A percentile compares a stretch with the other conserved stretches of the same genome.
These are phyloP conservation scores for Campoplex nolae DNA, from an alignment of 2,888 invertebrate genomes.

Conservation along the genomic window DNA sequence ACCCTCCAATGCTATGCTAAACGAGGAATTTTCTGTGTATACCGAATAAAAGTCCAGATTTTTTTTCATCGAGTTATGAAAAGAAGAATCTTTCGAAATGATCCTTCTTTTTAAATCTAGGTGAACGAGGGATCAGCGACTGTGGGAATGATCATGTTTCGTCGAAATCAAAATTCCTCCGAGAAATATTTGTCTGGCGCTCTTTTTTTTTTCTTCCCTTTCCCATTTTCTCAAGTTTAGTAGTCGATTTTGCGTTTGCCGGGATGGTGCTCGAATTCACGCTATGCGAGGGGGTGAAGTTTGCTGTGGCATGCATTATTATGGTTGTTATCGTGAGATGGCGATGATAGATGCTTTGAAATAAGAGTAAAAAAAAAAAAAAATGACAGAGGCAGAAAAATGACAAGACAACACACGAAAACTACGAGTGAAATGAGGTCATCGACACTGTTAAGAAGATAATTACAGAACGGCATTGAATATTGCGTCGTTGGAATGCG, in stretches of 20 bases:
- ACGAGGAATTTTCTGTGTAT: neutral
- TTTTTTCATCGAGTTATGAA: neutral
- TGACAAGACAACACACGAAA: constrained; percentile 37
- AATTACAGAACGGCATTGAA: neutral
- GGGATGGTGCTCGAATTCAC: constrained; percentile 38
- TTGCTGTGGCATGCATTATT: constrained; percentile 82
- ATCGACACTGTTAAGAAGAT: neutral
- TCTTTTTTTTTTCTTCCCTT: constrained; percentile 5
- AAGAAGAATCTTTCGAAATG: neutral
- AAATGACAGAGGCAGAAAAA: constrained; percentile 30
- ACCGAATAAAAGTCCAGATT: constrained; percentile 4
- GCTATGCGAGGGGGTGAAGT: constrained; percentile 79
- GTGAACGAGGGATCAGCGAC: neutral
- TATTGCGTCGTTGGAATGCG: neutral
- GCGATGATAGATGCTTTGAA: constrained; percentile 44
- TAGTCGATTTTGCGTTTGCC: constrained; percentile 36
- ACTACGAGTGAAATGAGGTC: constrained; percentile 37
- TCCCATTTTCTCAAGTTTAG: neutral
- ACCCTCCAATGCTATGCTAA: neutral
- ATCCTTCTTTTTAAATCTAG: neutral
- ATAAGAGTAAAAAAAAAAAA: neutral
- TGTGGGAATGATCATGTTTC: neutral
- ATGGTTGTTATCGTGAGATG: constrained; percentile 53
- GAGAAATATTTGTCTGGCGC: neutral
- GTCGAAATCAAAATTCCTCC: constrained; percentile 14